These are phyloP conservation scores for Trachemys scripta DNA, from an alignment of 2,113 vertebrate species.

Conservation along the genomic window DNA sequence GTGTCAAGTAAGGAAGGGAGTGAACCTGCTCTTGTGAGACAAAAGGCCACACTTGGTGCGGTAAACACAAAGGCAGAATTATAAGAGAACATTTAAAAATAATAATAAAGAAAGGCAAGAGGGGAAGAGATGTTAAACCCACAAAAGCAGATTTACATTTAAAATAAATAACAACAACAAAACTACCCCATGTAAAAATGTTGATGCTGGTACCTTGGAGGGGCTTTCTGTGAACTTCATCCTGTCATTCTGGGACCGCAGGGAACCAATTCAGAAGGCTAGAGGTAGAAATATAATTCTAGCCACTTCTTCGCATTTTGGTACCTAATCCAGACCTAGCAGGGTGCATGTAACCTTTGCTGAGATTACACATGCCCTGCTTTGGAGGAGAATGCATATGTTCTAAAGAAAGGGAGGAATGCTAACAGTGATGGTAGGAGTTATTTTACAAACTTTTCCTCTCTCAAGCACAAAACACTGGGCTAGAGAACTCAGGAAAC, in stretches of 20 bases:
- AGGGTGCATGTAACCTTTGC: background rate
- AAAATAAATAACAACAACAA: background rate
- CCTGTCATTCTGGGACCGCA: background rate
- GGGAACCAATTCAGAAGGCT: background rate
- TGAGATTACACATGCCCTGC: background rate
- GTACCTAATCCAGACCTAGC: background rate
- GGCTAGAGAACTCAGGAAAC: background rate
- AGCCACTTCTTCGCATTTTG: background rate
- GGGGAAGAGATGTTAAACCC: slow-evolving; percentile 2
- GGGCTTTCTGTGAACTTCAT: background rate
- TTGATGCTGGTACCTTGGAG: background rate
- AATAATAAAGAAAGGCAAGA: slow-evolving; percentile 18
- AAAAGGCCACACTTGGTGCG: slow-evolving; percentile 52
- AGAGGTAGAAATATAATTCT: background rate
- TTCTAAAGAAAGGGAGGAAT: background rate
- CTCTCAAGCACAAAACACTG: background rate
- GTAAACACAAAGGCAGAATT: slow-evolving; percentile 32
- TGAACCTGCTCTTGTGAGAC: slow-evolving; percentile 54
- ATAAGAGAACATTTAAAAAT: slow-evolving; percentile 50
- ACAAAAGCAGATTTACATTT: background rate
- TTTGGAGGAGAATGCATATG: background rate
- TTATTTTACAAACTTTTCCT: background rate
- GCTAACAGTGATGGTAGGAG: accelerated
- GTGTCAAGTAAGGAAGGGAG: slow-evolving; percentile 55
- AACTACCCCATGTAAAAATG: background rate